These are phyloP conservation scores for Protobothrops flavoviridis DNA, from an alignment of 2,113 vertebrate genomes.

Conservation along the genomic window DNA sequence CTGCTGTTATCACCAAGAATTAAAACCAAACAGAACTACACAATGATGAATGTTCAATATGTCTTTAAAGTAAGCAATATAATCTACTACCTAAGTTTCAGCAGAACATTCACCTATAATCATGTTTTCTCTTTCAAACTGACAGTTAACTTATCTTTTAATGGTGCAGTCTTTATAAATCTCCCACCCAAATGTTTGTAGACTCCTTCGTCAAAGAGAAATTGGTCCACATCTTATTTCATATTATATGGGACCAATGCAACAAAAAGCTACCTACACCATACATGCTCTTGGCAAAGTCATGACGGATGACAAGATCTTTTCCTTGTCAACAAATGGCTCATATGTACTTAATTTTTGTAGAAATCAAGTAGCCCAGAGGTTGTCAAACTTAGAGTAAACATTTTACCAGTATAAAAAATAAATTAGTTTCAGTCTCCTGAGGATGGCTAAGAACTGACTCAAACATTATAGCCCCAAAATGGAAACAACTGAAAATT, in stretches of 20 bases:
- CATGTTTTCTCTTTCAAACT: background rate
- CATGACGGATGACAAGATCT: background rate
- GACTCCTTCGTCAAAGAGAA: background rate
- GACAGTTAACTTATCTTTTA: background rate
- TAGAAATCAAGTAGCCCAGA: background rate
- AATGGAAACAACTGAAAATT: background rate
- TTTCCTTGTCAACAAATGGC: background rate
- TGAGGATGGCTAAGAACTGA: slow-evolving; percentile 6
- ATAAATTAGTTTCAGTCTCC: background rate
- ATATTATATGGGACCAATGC: background rate
- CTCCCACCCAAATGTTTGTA: background rate
- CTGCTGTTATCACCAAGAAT: background rate
- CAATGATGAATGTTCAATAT: background rate
- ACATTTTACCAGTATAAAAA: background rate
- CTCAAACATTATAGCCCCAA: background rate
- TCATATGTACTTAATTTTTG: background rate
- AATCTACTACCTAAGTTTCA: background rate
- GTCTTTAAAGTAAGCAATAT: background rate
- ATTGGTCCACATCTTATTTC: background rate
- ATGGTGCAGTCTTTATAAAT: background rate
- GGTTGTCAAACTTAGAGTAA: background rate
- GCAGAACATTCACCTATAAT: too few relatives aligned
- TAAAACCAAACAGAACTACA: background rate
- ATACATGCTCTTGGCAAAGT: background rate
- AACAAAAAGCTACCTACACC: background rate